These are phyloP conservation scores for Nasonovia ribisnigri DNA, from an alignment of 2,888 invertebrate species.

Conservation along the genomic window DNA sequence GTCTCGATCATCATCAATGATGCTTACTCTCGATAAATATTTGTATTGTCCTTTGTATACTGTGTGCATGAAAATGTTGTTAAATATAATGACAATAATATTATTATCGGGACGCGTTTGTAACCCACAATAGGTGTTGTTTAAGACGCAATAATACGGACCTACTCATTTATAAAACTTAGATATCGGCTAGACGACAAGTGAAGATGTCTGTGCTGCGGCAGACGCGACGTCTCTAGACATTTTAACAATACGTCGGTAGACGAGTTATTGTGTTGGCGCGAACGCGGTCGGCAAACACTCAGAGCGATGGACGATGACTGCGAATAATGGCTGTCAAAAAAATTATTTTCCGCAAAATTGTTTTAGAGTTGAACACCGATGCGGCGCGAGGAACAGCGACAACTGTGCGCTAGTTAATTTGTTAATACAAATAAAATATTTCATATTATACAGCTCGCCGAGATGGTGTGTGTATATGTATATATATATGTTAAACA, in stretches of 20 bases:
- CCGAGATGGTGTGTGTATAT: neutral
- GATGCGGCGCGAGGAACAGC: neutral
- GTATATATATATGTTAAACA: neutral
- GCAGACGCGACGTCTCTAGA: neutral
- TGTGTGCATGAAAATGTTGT: neutral
- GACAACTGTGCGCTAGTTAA: neutral
- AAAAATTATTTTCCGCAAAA: neutral
- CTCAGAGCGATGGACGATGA: neutral
- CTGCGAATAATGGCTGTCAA: slow-evolving; percentile 1
- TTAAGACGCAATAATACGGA: neutral
- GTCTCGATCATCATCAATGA: no score
- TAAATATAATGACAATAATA: neutral
- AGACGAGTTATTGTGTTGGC: neutral
- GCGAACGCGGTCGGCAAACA: neutral
- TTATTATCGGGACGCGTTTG: neutral
- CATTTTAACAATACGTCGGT: neutral
- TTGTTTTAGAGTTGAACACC: neutral
- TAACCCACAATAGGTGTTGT: neutral
- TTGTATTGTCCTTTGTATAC: no score
- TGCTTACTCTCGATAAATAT: no score
- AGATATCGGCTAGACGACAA: neutral
- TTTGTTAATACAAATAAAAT: neutral
- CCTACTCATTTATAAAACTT: neutral
- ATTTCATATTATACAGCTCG: no score
- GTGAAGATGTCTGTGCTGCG: neutral